phyloP scores from a whole-genome alignment of 2,113 vertebrate species.

The Syrrhaptes paradoxus region DNA sequence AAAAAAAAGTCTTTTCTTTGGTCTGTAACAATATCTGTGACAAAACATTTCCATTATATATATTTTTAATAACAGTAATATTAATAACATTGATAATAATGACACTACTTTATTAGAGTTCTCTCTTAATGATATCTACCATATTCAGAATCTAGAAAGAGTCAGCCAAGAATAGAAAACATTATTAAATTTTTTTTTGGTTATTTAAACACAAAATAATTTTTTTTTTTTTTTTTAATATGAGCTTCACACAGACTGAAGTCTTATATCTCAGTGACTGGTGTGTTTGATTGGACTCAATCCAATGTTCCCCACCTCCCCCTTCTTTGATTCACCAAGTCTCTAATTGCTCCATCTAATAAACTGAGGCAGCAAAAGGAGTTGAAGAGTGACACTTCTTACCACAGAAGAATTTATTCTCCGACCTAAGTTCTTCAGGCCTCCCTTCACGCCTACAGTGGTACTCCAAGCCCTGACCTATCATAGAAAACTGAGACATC shows the following conservation, averaged over 20 bases:
- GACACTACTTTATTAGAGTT: not conserved
- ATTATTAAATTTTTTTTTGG: not conserved
- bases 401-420: not conserved
- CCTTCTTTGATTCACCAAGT: not conserved
- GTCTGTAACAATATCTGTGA: not conserved
- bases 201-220: not conserved
- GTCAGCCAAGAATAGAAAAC: not conserved
- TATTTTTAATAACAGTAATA: not conserved
- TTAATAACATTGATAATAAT: not conserved
- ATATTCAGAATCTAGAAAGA: not conserved
- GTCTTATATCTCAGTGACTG: not conserved
- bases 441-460: not conserved
- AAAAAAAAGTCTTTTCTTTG: not conserved
- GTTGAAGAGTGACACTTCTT: not conserved
- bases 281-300: not conserved
- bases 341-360: not conserved
- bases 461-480: not conserved
- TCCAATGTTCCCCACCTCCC: rapidly evolving
- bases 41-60: not conserved
- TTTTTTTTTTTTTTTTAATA: not conserved
- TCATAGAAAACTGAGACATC: not conserved
- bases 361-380: not conserved
- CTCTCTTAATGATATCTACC: not conserved
- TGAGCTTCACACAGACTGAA: not conserved
- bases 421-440: not conserved